A percentile compares a stretch with the other conserved stretches of the same genome.
phyloP scores from a whole-genome alignment of 2,888 invertebrate genomes.

The Eubasilissa splendida region DNA sequence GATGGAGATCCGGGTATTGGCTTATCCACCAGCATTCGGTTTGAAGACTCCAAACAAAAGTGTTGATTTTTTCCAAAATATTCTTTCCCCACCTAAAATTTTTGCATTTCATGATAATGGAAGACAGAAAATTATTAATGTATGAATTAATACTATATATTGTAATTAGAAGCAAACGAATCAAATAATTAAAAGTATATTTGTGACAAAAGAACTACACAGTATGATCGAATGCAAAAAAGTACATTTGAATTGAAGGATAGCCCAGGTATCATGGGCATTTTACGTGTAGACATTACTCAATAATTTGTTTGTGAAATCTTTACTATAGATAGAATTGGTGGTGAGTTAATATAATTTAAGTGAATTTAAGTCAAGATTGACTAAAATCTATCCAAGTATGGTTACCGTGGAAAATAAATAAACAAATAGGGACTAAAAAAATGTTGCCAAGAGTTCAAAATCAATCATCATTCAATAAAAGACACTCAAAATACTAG shows the following conservation, averaged over 20 bases:
- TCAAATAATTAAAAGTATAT: too few species aligned
- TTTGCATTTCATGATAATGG: too few species aligned
- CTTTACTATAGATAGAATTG: background rate
- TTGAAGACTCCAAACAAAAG: conserved; percentile 42
- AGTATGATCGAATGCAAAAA: background rate
- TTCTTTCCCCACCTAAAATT: conserved; percentile 53
- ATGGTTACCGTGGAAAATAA: background rate
- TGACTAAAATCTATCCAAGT: background rate
- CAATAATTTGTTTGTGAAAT: background rate
- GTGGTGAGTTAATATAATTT: background rate
- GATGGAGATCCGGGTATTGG: conserved; percentile 72
- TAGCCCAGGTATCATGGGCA: conserved; percentile 54
- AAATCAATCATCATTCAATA: too few species aligned
- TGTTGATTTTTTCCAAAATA: conserved; percentile 56
- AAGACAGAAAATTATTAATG: too few species aligned
- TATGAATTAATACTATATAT: too few species aligned
- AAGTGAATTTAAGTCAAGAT: background rate
- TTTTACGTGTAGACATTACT: conserved; percentile 32
- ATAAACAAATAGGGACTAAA: background rate
- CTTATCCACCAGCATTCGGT: conserved; percentile 41
- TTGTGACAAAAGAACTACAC: background rate
- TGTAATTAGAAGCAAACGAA: too few species aligned
- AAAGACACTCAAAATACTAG: too few species aligned
- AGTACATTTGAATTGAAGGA: conserved; percentile 47
- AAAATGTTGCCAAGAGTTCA: too few species aligned